phyloP scores from a whole-genome alignment of 2,797 vertebrate species.

The Xiphophorus birchmanni region DNA sequence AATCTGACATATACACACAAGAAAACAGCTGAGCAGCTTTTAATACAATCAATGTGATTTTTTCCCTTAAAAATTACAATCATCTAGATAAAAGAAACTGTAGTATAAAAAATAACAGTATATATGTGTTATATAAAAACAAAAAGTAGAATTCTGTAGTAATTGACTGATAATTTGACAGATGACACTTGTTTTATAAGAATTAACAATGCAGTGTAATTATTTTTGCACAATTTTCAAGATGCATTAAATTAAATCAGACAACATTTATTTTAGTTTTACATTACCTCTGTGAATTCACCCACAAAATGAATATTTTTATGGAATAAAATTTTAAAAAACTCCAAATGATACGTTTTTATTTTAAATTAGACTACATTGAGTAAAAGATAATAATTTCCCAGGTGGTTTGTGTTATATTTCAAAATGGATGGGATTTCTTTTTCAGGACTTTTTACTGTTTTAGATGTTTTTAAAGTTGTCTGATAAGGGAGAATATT shows the following conservation, averaged over 20 bases:
- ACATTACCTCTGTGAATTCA: not conserved
- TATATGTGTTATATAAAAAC: not conserved
- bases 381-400: not conserved
- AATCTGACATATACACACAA: slow-evolving; percentile 45
- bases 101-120: not conserved
- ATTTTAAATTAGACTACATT: not conserved
- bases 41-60: slow-evolving; percentile 50
- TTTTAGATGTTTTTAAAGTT: not conserved
- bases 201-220: not conserved
- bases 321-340: not conserved
- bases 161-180: not conserved
- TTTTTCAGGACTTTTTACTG: not conserved
- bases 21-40: slow-evolving; percentile 18
- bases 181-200: not conserved
- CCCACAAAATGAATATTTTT: not conserved
- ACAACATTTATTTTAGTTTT: not conserved
- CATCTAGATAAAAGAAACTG: not conserved
- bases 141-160: not conserved
- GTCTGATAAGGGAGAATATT: not conserved
- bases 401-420: not conserved
- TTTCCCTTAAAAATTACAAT: not conserved
- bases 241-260: not conserved
- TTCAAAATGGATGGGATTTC: not conserved
- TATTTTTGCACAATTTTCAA: not conserved
- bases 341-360: not conserved